Conservation (phyloP, 2,797 vertebrate genomes). For the Lacerta bilineata region DNA sequence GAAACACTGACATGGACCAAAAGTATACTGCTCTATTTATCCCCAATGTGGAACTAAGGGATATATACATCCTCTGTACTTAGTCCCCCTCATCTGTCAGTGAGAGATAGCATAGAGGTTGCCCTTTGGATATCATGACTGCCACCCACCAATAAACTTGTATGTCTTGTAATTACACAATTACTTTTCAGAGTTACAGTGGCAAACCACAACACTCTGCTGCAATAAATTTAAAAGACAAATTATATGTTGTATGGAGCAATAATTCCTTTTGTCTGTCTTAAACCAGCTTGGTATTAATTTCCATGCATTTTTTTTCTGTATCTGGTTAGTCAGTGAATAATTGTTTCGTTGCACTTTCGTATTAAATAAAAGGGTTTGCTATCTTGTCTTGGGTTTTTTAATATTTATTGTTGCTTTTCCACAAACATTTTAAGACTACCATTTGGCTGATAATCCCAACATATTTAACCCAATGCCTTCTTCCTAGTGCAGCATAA, state of each 20-base stretch:
- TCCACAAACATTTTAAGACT: background rate
- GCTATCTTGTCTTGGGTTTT: background rate
- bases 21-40: too few relatives aligned
- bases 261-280: constrained; percentile 18
- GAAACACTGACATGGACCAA: too few relatives aligned
- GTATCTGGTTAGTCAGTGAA: background rate
- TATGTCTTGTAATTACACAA: constrained; percentile 6
- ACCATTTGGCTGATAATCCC: background rate
- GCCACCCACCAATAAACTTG: background rate
- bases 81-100: background rate
- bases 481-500: background rate
- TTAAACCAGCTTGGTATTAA: constrained; percentile 10
- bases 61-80: background rate
- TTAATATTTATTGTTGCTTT: background rate
- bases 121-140: constrained; percentile 9
- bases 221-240: background rate
- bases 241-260: constrained; percentile 2
- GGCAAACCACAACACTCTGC: background rate
- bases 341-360: constrained; percentile 2
- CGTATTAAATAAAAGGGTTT: background rate
- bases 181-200: constrained; percentile 24
- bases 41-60: background rate
- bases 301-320: background rate
- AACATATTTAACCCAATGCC: background rate
- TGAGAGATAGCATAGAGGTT: background rate